These are phyloP conservation scores for Leptogaster cylindrica DNA, from an alignment of 2,888 invertebrate genomes.

Conservation along the genomic window DNA sequence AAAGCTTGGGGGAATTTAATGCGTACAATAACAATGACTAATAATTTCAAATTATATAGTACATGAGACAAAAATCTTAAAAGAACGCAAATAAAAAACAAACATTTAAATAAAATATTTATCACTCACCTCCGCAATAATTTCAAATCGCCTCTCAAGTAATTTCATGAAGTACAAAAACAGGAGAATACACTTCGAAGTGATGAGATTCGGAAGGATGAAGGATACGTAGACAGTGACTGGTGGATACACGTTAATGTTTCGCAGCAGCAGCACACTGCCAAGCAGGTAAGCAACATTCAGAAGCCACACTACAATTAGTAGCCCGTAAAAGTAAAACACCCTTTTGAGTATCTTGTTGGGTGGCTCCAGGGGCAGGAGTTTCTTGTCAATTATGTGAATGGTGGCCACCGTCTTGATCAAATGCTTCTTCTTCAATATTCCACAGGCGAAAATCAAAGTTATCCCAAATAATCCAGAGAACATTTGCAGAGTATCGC, in stretches of 20 bases:
- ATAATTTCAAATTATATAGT: too few relatives aligned
- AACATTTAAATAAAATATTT: too few relatives aligned
- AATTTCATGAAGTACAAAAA: slow-evolving; percentile 57
- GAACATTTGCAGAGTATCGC: slow-evolving; percentile 57
- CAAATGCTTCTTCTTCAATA: neutral
- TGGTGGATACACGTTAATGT: slow-evolving; percentile 54
- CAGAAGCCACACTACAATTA: slow-evolving; percentile 50
- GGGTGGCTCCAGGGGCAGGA: slow-evolving; percentile 1
- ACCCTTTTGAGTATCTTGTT: slow-evolving; percentile 29
- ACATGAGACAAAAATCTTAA: too few relatives aligned
- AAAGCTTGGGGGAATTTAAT: too few relatives aligned
- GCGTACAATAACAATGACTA: too few relatives aligned
- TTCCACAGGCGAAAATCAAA: slow-evolving; percentile 36
- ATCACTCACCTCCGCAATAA: slow-evolving; percentile 51
- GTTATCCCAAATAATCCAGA: slow-evolving; percentile 55
- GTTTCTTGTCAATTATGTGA: slow-evolving; percentile 15
- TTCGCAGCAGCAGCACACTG: slow-evolving; percentile 55
- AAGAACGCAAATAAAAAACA: too few relatives aligned
- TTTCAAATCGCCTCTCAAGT: slow-evolving; percentile 56
- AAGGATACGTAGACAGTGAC: slow-evolving; percentile 57
- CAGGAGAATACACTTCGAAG: slow-evolving; percentile 57
- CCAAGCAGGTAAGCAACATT: slow-evolving; percentile 56
- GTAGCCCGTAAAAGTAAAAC: neutral
- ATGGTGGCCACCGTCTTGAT: slow-evolving; percentile 6
- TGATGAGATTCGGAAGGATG: slow-evolving; percentile 57